phyloP scores from a whole-genome alignment of 1,140 invertebrate species.

The Zaprionus tsacasi region DNA sequence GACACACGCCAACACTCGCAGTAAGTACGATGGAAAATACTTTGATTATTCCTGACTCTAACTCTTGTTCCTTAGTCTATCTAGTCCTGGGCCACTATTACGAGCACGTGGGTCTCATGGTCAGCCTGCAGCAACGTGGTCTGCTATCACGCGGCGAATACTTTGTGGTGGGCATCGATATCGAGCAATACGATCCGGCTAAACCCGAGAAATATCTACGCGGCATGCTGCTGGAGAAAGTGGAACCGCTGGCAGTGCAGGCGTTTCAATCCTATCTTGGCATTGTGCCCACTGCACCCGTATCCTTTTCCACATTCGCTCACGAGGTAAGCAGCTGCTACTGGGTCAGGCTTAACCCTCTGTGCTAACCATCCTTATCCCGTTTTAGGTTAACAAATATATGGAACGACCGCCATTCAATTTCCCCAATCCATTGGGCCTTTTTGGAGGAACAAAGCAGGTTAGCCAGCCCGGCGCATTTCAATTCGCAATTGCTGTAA shows the following conservation, averaged over 20 bases:
- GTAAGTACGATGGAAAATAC: slow-evolving; percentile 86
- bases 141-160: slow-evolving; percentile 91
- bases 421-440: slow-evolving; percentile 91
- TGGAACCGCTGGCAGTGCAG: slow-evolving; percentile 79
- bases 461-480: slow-evolving; percentile 86
- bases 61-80: slow-evolving; percentile 89
- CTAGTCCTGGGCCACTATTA: slow-evolving; percentile 95
- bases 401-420: slow-evolving; percentile 93
- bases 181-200: slow-evolving; percentile 92
- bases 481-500: slow-evolving; percentile 15
- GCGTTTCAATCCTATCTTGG: slow-evolving; percentile 91
- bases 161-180: slow-evolving; percentile 88
- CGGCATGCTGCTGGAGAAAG: slow-evolving; percentile 88
- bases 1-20: slow-evolving; percentile 91
- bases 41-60: no score
- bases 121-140: slow-evolving; percentile 92
- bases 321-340: slow-evolving; percentile 81
- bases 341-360: slow-evolving; percentile 48
- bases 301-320: slow-evolving; percentile 91
- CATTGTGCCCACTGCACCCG: slow-evolving; percentile 89
- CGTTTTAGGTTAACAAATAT: slow-evolving; percentile 89
- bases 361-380: slow-evolving; percentile 23
- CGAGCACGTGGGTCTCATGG: slow-evolving; percentile 93
- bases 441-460: slow-evolving; percentile 89
- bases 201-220: slow-evolving; percentile 91